Evolutionary conservation across 2,888 invertebrate species (phyloP), one percentile per base, ranked within the genome.

Genomic region (Spisula solida): DNA sequence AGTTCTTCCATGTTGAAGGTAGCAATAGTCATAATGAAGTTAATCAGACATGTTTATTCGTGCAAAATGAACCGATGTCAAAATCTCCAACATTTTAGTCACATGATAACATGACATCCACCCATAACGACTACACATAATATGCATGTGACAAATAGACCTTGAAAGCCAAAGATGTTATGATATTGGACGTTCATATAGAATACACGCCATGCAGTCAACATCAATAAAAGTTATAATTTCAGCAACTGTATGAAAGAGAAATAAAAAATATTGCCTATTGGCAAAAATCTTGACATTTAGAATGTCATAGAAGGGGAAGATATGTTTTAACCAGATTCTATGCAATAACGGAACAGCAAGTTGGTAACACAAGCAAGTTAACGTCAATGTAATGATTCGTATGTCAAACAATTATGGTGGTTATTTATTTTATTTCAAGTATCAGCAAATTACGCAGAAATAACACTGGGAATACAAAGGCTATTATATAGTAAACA

Each of bases 11-110:
- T 4, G 16, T 5, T 34, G 75, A 75, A 75, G 31, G 34, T 75
- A 31, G 75, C 75, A 31, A 75, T 75, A 75, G 75, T 75, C 34
- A 18, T 75, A 75, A 75, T 75, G 75, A 75, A 75, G 75, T 75
- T 75, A 75, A 75, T 75, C 75, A 75, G 75, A 75, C 75, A 75
- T 34, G 75, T 31, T 75, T 18, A 75, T 10, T 75, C 75, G 18
- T 31, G 75, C 34, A 75, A 75, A 75, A 75, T 34, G 75, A 75
- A 31, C 34, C 75, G 16, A 75, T 34, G 4, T 75, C 31, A 75
- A 75, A 75, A 75, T 75, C 31, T 75, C 34, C 0, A 16, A 31
- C 31, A 31, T 66, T 66, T 56, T 66, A 25, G n/a, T 25, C 60
- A 31, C 75, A 6, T 41, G 31, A 75, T 75, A 31, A 75, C 31